Evolutionary conservation across 2,888 invertebrate species (phyloP).

Genomic region (Blera fallax): DNA sequence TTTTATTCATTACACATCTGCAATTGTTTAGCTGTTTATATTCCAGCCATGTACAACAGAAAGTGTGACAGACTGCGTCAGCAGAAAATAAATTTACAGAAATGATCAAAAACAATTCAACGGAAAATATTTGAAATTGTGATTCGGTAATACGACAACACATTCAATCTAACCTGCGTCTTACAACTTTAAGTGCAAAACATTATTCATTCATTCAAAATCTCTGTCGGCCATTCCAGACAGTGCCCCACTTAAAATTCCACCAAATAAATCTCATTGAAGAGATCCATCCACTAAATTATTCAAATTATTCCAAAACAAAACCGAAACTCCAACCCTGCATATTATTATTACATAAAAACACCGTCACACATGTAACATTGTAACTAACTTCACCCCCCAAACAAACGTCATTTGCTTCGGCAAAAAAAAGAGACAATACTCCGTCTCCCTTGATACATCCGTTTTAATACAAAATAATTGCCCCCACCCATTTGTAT

Average conservation of each 20-base stretch:
- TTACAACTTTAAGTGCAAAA: not conserved
- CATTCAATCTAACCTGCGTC: constrained; percentile 23
- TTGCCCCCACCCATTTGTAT: constrained; percentile 4
- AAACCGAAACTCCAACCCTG: not conserved
- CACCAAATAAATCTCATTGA: constrained; percentile 20
- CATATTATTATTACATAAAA: constrained; percentile 21
- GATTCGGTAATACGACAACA: constrained; percentile 13
- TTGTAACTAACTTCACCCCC: constrained; percentile 7
- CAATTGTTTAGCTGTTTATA: constrained; percentile 17
- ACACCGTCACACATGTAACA: not conserved
- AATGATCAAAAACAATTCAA: not conserved
- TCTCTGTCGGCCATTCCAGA: constrained; percentile 29
- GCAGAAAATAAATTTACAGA: constrained; percentile 13
- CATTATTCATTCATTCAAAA: constrained; percentile 31
- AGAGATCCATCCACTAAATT: not conserved
- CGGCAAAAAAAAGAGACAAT: not conserved
- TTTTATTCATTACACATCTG: constrained; percentile 36
- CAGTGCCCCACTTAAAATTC: constrained; percentile 50
- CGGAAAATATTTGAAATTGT: constrained; percentile 19
- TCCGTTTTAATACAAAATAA: constrained; percentile 34
- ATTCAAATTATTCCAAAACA: constrained; percentile 19
- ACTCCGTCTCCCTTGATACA: constrained; percentile 9
- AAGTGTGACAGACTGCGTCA: constrained; percentile 52
- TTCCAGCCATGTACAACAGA: constrained; percentile 39
- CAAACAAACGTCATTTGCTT: not conserved